Evolutionary conservation across 2,797 vertebrate species (phyloP), one percentile per base, ranked within the genome.

Genomic region (Leptatherina wallacei): DNA sequence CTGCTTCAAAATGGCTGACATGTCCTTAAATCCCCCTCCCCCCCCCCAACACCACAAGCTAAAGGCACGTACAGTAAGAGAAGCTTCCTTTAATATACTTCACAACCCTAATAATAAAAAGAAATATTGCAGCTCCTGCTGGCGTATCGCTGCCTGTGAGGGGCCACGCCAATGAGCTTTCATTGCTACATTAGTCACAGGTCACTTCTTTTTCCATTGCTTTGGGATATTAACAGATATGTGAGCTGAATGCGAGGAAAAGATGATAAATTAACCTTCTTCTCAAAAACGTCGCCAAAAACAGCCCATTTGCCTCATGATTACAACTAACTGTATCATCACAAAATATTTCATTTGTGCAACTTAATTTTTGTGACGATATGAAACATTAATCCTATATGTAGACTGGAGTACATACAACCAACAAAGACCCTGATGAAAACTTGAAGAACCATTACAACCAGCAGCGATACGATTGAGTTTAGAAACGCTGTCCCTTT

Each of bases 1-100:
- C 69, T 49, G 60, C 65, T 71, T 85, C 22, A 73, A 77, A 86
- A 79, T 71, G 75, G 44, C 81, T 81, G 78, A 80, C 69, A 69
- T 54, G 60, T 77, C 83, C 62, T 73, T 62, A 57, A 75, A 40
- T 22, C 49, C 47, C 55, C 47, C 52, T 62, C 75, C 64, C 57
- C 55, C 47, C 52, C 65, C 75, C 64, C 57, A 42, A 73, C 73
- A 76, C 71, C 64, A 65, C 78, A 69, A 73, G 73, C 87, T 85
- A 85, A 93, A 94, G 94, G 94, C 94, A 94, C 94, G 61, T 78
- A 66, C 47, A 66, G 47, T 76, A 67, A 88, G 82, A 81, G 75
- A 77, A 87, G 84, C 86, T 83, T 78, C 83, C 85, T 80, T 69
- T 81, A 67, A 87, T 82, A 71, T 38, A 62, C 66, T 22, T 69